Percentiles rank a stretch among this genome's conserved stretches.
These are phyloP conservation scores for Sebastes oblongus DNA, from an alignment of 2,797 vertebrate genomes.

Conservation along the genomic window DNA sequence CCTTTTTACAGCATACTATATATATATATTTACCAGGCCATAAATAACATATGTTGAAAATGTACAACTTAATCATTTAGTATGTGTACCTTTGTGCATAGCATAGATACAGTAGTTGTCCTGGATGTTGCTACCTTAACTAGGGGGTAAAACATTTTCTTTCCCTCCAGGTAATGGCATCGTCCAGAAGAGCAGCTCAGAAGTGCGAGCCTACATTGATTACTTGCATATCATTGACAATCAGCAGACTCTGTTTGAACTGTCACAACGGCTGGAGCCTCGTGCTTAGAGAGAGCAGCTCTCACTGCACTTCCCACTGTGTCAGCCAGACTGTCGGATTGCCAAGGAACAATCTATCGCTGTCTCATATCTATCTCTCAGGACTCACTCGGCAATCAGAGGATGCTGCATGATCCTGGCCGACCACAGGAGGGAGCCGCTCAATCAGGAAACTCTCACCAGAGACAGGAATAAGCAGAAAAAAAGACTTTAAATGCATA, in stretches of 20 bases:
- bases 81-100: background rate
- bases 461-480: constrained; percentile 3
- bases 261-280: constrained; percentile 95
- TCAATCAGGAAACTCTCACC: constrained; percentile 35
- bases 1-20: background rate
- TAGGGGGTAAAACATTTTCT: background rate
- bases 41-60: background rate
- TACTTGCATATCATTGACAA: constrained; percentile 95
- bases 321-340: constrained; percentile 1
- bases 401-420: constrained; percentile 5
- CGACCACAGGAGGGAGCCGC: constrained; percentile 52
- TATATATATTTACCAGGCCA: background rate
- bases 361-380: constrained; percentile 53
- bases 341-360: constrained; percentile 46
- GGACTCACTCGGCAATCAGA: constrained; percentile 50
- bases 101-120: background rate
- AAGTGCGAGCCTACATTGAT: constrained; percentile 88
- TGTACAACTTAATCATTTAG: background rate
- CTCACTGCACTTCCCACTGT: constrained; percentile 6
- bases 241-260: constrained; percentile 96
- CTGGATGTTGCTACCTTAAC: background rate
- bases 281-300: constrained; percentile 72
- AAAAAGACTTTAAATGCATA: constrained; percentile 1
- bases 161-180: constrained; percentile 85
- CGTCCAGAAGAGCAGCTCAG: constrained; percentile 89